phyloP scores from a whole-genome alignment of 2,797 vertebrate genomes.

The Borostomias antarcticus region DNA sequence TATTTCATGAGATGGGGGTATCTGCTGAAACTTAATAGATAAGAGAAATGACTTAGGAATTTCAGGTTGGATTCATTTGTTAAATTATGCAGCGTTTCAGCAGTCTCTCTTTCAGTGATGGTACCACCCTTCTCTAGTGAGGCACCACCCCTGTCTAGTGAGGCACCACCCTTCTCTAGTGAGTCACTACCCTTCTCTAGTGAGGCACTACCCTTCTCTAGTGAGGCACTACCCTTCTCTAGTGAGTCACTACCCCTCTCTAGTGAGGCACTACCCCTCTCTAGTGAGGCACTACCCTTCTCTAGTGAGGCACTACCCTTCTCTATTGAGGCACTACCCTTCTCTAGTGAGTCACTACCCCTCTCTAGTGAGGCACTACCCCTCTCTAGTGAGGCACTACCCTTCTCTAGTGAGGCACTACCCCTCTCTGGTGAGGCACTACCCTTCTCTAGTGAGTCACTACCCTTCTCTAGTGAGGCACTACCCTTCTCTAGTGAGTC shows the following conservation, averaged over 20 bases:
- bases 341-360: slow-evolving; percentile 67
- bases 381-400: slow-evolving; percentile 71
- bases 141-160: too few species aligned
- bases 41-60: slow-evolving; percentile 59
- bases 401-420: slow-evolving; percentile 70
- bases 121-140: slow-evolving; percentile 66
- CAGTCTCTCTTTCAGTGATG: slow-evolving; percentile 65
- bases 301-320: slow-evolving; percentile 72
- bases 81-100: slow-evolving; percentile 52
- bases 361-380: slow-evolving; percentile 70
- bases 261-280: slow-evolving; percentile 71
- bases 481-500: too few species aligned
- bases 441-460: too few species aligned
- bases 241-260: slow-evolving; percentile 68
- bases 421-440: slow-evolving; percentile 70
- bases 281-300: slow-evolving; percentile 71
- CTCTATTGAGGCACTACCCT: too few species aligned
- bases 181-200: slow-evolving; percentile 63
- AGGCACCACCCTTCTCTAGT: too few species aligned
- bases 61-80: slow-evolving; percentile 60
- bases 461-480: slow-evolving; percentile 70
- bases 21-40: slow-evolving; percentile 58
- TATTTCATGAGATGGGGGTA: slow-evolving; percentile 57
- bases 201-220: slow-evolving; percentile 70
- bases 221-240: slow-evolving; percentile 70